Evolutionary conservation across 2,888 invertebrate species (phyloP).

Genomic region (Drosophila monieri): DNA sequence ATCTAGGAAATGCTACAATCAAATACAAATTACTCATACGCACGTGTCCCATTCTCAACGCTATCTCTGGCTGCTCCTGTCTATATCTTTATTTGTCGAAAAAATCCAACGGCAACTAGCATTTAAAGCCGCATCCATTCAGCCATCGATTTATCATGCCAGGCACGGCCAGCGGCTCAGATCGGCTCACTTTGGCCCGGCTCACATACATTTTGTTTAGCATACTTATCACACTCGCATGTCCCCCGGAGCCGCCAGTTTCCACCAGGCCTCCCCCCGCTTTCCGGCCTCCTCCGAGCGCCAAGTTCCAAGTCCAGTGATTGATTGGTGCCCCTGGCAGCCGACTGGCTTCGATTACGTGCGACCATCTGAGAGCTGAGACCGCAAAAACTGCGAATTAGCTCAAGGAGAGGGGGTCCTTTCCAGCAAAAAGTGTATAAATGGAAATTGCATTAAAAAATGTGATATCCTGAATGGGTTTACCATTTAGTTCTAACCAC

Average conservation of each 20-base stretch:
- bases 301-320: slow-evolving; percentile 41
- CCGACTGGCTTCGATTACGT: slow-evolving; percentile 50
- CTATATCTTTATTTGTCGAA: slow-evolving; percentile 24
- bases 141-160: slow-evolving; percentile 47
- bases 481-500: not conserved
- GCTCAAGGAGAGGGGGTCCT: slow-evolving; percentile 6
- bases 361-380: slow-evolving; percentile 43
- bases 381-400: slow-evolving; percentile 48
- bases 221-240: slow-evolving; percentile 40
- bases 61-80: not conserved
- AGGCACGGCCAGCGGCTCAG: slow-evolving; percentile 40
- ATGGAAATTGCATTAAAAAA: not conserved
- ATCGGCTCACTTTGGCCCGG: slow-evolving; percentile 19
- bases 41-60: slow-evolving; percentile 56
- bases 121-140: slow-evolving; percentile 50
- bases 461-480: not conserved
- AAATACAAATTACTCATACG: slow-evolving; percentile 73
- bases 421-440: not conserved
- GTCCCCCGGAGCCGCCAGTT: not conserved
- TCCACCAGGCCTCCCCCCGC: not conserved
- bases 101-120: slow-evolving; percentile 33
- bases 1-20: slow-evolving; percentile 54
- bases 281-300: slow-evolving; percentile 29
- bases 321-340: slow-evolving; percentile 59
- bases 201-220: slow-evolving; percentile 50